Base-by-base conservation (phyloP, 2,113 vertebrate genomes). In the Macroglossus sobrinus region DNA sequence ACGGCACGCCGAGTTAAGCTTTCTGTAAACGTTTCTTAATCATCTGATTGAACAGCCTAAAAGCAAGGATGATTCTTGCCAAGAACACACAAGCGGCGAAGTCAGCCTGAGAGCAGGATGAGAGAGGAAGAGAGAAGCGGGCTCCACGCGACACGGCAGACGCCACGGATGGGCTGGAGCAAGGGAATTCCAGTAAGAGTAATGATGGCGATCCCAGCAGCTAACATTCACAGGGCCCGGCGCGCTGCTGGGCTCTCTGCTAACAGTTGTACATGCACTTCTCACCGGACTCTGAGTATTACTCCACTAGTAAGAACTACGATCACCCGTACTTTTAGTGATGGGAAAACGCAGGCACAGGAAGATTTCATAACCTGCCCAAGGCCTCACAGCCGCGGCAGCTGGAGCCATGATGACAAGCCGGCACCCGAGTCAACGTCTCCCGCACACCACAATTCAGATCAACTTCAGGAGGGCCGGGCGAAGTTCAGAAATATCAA, bases 131-230 rank as follows among this genome's bases (percentile, higher is more conserved):
- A 16, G 45, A 59, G 33, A 47, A 18, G 10, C 7, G 50, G 47
- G 50, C n/a, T 12, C 33, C 50, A 33, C 26, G 7, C 21, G 2
- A 33, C 38, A 38, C 0, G 2, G 24, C 12, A 3, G 55, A n/a
- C 0, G 33, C n/a, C 53, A 69, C 18, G 7, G 35, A 6, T 0
- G 2, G 10, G 63, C 5, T 21, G 57, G 7, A 19, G 33, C 3
- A 35, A 7, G 35, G 64, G 78, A 14, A 3, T 1, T 13, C 26
- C 28, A 11, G 2, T 0, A 5, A 5, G 0, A 35, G 22, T 0
- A 3, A 1, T 2, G 10, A 22, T 3, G 40, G 26, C 0, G 4
- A 24, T 4, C 47, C 18, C 7, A 61, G 33, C 43, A 18, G 91
- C 45, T 18, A 12, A 45, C 21, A 7, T 4, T 6, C 84, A 12